phyloP scores from a whole-genome alignment of 2,888 invertebrate genomes.

The Boloria euphrosyne region DNA sequence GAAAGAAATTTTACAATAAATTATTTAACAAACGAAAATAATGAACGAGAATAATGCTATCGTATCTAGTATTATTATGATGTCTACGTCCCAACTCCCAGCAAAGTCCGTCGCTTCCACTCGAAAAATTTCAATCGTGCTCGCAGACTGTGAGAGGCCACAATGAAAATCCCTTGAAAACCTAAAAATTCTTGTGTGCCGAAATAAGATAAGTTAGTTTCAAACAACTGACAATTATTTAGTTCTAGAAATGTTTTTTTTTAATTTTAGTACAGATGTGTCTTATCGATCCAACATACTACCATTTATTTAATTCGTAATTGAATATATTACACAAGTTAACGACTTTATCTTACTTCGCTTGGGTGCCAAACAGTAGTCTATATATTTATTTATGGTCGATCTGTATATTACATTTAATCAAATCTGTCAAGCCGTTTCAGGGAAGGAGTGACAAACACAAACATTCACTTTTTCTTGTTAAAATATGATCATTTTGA shows the following conservation, averaged over 20 bases:
- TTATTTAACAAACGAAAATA: not conserved
- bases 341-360: too few species aligned
- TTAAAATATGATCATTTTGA: too few species aligned
- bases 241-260: not conserved
- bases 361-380: too few species aligned
- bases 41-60: too few species aligned
- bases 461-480: too few species aligned
- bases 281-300: not conserved
- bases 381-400: too few species aligned
- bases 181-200: slow-evolving; percentile 63
- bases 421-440: too few species aligned
- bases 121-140: slow-evolving; percentile 79
- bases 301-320: not conserved
- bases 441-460: too few species aligned
- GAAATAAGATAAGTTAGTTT: slow-evolving; percentile 63
- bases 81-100: slow-evolving; percentile 42
- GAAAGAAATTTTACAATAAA: too few species aligned
- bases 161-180: slow-evolving; percentile 73
- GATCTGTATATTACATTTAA: too few species aligned
- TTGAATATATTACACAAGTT: too few species aligned
- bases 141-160: slow-evolving; percentile 62
- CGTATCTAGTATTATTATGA: slow-evolving; percentile 30
- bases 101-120: slow-evolving; percentile 76
- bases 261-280: not conserved
- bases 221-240: slow-evolving; percentile 39